phyloP scores from a whole-genome alignment of 35 echinoderm and acorn worm genomes.

The Acanthaster planci region DNA sequence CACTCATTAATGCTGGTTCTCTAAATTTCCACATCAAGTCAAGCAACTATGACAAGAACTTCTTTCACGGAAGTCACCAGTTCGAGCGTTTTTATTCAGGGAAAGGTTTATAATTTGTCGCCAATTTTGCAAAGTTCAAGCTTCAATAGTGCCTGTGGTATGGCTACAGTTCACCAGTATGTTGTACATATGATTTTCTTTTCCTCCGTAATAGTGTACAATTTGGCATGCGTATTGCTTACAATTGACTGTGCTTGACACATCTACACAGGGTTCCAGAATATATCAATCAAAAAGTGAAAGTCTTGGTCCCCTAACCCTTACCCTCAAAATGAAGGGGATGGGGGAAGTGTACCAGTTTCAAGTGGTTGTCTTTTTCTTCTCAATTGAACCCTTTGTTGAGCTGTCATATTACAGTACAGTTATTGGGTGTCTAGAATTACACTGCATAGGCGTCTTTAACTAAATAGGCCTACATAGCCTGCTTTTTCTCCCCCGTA shows the following conservation, averaged over 20 bases:
- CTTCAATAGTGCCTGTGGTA: slow-evolving; percentile 7
- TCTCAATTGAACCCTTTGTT: neutral
- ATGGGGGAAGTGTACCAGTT: no score
- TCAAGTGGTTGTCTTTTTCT: neutral
- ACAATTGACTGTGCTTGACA: neutral
- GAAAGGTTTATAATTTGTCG: no score
- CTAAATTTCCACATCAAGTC: no score
- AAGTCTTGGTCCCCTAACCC: neutral
- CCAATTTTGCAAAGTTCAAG: neutral
- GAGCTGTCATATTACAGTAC: slow-evolving; percentile 4
- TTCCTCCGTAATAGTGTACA: slow-evolving; percentile 14
- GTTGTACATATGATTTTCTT: slow-evolving; percentile 23
- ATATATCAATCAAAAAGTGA: neutral
- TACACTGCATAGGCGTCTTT: slow-evolving; percentile 15
- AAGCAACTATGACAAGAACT: no score
- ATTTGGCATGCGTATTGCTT: neutral
- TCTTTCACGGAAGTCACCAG: no score
- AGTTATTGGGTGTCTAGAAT: slow-evolving; percentile 21
- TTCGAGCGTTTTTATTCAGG: no score
- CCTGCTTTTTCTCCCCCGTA: slow-evolving; percentile 20
- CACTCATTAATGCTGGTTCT: no score
- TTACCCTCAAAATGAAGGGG: neutral
- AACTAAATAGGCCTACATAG: neutral
- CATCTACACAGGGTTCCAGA: neutral
- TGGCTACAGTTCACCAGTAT: slow-evolving; percentile 4